phyloP scores from a whole-genome alignment of 2,888 invertebrate species.

The Panorpa germanica region DNA sequence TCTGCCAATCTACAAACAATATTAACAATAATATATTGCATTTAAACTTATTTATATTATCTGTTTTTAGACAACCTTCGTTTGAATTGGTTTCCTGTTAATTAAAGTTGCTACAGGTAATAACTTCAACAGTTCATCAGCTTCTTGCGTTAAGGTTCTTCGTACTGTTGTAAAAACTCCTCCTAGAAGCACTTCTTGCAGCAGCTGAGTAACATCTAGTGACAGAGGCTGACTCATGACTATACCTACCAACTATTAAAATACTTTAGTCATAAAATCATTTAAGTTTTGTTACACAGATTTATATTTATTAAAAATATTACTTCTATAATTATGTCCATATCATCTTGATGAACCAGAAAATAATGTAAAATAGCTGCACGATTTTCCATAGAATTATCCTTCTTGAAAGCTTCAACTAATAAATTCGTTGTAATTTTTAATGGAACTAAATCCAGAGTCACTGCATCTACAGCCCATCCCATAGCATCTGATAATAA shows the following conservation, averaged over 20 bases:
- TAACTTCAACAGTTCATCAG: slow-evolving; percentile 42
- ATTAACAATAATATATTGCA: too few species aligned
- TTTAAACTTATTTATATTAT: too few species aligned
- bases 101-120: slow-evolving; percentile 46
- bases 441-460: slow-evolving; percentile 50
- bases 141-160: slow-evolving; percentile 52
- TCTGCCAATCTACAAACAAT: too few species aligned
- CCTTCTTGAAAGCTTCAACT: slow-evolving; percentile 45
- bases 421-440: slow-evolving; percentile 44
- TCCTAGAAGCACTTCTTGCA: slow-evolving; percentile 68
- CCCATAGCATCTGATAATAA: too few species aligned
- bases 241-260: slow-evolving; percentile 34
- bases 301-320: slow-evolving; percentile 11
- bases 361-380: slow-evolving; percentile 69
- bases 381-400: slow-evolving; percentile 47
- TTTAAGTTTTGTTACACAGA: not conserved
- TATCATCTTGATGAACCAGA: slow-evolving; percentile 55
- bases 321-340: slow-evolving; percentile 55
- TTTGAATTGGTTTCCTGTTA: slow-evolving; percentile 21
- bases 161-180: slow-evolving; percentile 51
- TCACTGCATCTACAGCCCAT: too few species aligned
- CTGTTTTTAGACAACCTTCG: too few species aligned
- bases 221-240: slow-evolving; percentile 39
- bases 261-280: too few species aligned
- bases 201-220: slow-evolving; percentile 31